phyloP scores from a whole-genome alignment of 2,797 vertebrate genomes.

The Pelodytes ibericus region DNA sequence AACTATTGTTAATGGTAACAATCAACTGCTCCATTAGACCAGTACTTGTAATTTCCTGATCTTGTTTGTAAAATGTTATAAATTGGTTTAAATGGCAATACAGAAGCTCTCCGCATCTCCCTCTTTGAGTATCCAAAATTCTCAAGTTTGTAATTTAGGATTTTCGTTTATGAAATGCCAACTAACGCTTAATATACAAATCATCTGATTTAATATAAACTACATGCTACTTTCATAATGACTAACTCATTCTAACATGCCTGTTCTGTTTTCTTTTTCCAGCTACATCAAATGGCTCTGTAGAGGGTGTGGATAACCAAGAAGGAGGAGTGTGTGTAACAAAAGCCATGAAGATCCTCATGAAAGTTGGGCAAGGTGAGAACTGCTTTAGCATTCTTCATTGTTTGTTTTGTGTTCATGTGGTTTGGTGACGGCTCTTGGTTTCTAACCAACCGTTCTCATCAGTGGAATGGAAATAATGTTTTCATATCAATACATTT shows the following conservation, averaged over 20 bases:
- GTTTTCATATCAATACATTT: no score
- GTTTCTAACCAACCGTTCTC: no score
- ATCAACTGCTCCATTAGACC: slow-evolving; percentile 48
- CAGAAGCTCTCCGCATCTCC: neutral
- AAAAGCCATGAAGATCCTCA: slow-evolving; percentile 98
- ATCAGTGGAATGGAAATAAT: no score
- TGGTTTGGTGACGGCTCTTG: no score
- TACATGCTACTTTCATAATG: no score
- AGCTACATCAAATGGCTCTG: slow-evolving; percentile 97
- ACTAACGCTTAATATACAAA: no score
- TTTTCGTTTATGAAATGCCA: no score
- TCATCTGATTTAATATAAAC: no score
- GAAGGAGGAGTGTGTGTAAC: slow-evolving; percentile 97
- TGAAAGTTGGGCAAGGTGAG: slow-evolving; percentile 99
- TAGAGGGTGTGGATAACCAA: slow-evolving; percentile 98
- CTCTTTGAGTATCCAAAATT: slow-evolving; percentile 3
- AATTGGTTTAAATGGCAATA: slow-evolving; percentile 22
- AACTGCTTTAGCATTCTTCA: slow-evolving; percentile 51
- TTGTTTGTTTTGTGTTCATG: no score
- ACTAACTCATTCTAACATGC: no score
- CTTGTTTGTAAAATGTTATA: slow-evolving; percentile 38
- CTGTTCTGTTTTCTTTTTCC: slow-evolving; percentile 68
- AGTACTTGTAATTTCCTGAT: slow-evolving; percentile 37
- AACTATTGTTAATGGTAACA: slow-evolving; percentile 48
- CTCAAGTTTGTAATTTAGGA: slow-evolving; percentile 17